Evolutionary conservation across 2,797 vertebrate genomes (phyloP).

Genomic region (Crenichthys baileyi): DNA sequence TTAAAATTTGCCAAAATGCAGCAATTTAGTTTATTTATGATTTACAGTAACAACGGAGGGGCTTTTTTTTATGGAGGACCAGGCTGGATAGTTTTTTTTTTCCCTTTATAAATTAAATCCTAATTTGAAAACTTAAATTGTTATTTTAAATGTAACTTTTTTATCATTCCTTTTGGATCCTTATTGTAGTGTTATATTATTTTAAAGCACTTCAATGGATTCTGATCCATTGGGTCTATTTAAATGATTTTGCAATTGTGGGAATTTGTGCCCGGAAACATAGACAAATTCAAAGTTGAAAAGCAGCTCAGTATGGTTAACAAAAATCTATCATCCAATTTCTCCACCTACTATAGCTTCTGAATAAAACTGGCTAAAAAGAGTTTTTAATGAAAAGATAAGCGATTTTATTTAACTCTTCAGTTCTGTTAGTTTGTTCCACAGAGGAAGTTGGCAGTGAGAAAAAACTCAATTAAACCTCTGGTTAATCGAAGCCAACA

Average conservation of each 20-base stretch:
- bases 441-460: background rate
- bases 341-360: background rate
- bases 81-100: too few relatives aligned
- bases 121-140: background rate
- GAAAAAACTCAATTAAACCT: background rate
- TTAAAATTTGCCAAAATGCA: too few relatives aligned
- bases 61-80: too few relatives aligned
- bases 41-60: too few relatives aligned
- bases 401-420: background rate
- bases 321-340: background rate
- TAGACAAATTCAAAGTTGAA: background rate
- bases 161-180: background rate
- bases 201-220: background rate
- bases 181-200: background rate
- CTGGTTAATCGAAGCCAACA: conserved; percentile 15
- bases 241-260: background rate
- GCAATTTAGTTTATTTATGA: too few relatives aligned
- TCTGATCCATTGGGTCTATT: background rate
- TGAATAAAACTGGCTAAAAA: background rate
- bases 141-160: too few relatives aligned
- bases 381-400: background rate
- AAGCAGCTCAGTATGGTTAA: background rate
- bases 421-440: background rate
- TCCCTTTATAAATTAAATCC: background rate
- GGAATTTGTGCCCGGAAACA: background rate